A percentile compares a stretch with the other conserved stretches of the same genome.
Conservation (phyloP, 2,797 vertebrate species). For the Esox lucius region DNA sequence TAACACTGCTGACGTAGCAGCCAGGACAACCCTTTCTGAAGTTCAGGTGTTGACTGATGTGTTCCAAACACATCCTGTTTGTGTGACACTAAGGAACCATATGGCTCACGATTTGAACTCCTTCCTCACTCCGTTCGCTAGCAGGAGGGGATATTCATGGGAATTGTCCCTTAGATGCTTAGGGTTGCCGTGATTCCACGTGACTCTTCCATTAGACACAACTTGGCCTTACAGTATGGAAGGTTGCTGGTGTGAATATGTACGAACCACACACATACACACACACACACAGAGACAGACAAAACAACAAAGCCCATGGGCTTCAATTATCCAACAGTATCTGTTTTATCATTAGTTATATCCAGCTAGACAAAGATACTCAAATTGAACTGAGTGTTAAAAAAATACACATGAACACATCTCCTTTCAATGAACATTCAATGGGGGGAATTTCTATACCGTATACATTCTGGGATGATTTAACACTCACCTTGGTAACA, state of each 20-base stretch:
- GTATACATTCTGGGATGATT: background rate
- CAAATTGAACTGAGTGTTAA: background rate
- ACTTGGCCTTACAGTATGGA: too few species aligned
- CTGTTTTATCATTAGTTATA: slow-evolving; percentile 6
- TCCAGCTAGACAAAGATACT: background rate
- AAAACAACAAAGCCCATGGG: background rate
- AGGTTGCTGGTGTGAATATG: too few species aligned
- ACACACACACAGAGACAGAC: background rate
- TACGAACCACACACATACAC: too few species aligned
- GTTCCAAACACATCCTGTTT: background rate
- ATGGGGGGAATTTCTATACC: background rate
- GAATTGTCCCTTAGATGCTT: too few species aligned
- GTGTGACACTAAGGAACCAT: background rate
- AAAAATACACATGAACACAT: background rate
- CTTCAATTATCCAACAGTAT: slow-evolving; percentile 10
- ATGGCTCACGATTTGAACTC: too few species aligned
- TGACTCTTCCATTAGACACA: too few species aligned
- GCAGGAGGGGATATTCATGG: too few species aligned
- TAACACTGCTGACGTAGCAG: background rate
- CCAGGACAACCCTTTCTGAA: background rate
- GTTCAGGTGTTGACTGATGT: background rate
- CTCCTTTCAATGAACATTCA: background rate
- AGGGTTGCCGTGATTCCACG: too few species aligned
- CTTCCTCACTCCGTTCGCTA: too few species aligned
- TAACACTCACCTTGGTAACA: background rate